Percentiles rank a stretch among this genome's conserved stretches.
These are phyloP conservation scores for Helicorthomorpha holstii DNA, from an alignment of 1,140 invertebrate species.

Conservation along the genomic window DNA sequence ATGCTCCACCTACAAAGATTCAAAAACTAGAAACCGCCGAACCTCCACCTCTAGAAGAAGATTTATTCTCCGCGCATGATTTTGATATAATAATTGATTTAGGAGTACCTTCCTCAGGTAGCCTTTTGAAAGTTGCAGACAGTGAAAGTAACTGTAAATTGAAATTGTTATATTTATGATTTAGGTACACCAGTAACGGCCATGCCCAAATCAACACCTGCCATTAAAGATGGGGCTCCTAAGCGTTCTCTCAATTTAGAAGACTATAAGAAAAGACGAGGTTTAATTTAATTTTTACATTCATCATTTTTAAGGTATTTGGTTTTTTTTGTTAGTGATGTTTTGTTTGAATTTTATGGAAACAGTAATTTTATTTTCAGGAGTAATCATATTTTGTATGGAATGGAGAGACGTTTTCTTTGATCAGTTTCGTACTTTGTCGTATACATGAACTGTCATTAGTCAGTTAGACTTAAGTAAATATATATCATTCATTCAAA, in stretches of 20 bases:
- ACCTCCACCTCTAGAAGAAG: constrained; percentile 29
- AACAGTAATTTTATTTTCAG: too few species aligned
- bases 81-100: constrained; percentile 93
- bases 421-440: too few species aligned
- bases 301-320: constrained; percentile 1
- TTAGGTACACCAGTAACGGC: constrained; percentile 48
- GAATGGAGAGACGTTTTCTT: too few species aligned
- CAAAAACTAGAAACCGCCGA: constrained; percentile 12
- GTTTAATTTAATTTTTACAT: constrained; percentile 52
- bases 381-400: too few species aligned
- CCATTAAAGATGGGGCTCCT: constrained; percentile 60
- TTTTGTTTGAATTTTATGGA: too few species aligned
- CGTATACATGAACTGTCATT: too few species aligned
- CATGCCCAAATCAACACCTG: constrained; percentile 50
- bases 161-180: background rate
- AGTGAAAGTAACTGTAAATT: background rate
- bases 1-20: too few species aligned
- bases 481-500: too few species aligned
- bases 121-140: constrained; percentile 43
- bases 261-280: constrained; percentile 91
- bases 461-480: too few species aligned
- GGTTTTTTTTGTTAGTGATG: too few species aligned
- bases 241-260: constrained; percentile 81
- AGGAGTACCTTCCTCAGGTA: constrained; percentile 66
- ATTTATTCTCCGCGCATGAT: constrained; percentile 80